A percentile compares a stretch with the other conserved stretches of the same genome.
These are phyloP conservation scores for Scomber scombrus DNA, from an alignment of 2,113 vertebrate species.

Conservation along the genomic window DNA sequence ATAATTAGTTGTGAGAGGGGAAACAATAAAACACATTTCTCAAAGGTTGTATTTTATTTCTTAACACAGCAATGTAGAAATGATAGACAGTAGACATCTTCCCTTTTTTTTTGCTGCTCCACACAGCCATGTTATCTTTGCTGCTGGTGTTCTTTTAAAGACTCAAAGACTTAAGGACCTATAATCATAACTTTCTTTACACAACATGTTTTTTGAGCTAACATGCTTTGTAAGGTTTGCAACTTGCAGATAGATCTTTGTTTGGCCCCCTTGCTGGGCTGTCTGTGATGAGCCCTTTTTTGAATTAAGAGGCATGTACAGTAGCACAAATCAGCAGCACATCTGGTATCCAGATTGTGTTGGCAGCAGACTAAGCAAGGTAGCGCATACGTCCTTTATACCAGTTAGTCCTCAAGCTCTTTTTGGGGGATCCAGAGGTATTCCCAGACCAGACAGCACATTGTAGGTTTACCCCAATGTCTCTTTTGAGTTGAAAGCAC, in stretches of 20 bases:
- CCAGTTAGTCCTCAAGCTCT: too few species aligned
- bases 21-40: constrained; percentile 41
- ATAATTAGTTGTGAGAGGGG: constrained; percentile 54
- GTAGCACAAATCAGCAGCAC: neutral
- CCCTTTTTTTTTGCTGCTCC: neutral
- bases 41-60: constrained; percentile 35
- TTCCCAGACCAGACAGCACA: neutral
- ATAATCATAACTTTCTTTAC: too few species aligned
- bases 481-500: neutral
- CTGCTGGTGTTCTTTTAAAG: constrained; percentile 10
- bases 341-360: neutral
- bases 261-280: neutral
- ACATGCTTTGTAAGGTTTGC: neutral
- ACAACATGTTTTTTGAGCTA: neutral
- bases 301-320: neutral
- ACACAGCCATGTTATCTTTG: neutral
- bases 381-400: neutral
- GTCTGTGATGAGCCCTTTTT: neutral
- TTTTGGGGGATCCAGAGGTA: too few species aligned
- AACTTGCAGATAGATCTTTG: neutral
- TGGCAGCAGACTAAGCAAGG: neutral
- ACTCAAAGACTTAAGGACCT: neutral
- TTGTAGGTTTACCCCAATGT: neutral
- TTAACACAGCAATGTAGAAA: constrained; percentile 28
- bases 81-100: neutral